Percentiles rank a stretch among this genome's conserved stretches.
Conservation (phyloP, 2,113 vertebrate genomes). For the Megaceryle maxima region DNA sequence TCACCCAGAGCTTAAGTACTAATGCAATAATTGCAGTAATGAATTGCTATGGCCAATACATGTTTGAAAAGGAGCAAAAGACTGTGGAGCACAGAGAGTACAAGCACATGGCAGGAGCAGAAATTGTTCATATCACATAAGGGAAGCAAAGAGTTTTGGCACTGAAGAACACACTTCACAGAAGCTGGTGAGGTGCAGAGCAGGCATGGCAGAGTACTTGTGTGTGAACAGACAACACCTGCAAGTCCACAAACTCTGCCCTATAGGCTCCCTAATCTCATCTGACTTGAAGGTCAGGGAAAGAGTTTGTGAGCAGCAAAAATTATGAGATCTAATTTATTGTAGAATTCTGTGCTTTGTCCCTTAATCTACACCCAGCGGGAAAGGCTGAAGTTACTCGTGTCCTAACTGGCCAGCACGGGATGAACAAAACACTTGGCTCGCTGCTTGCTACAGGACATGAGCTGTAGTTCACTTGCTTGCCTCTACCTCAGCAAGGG, state of each 20-base stretch:
- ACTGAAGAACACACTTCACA: not conserved
- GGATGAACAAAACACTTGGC: not conserved
- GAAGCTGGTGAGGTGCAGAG: not conserved
- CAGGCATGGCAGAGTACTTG: not conserved
- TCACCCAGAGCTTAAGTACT: not conserved
- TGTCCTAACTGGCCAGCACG: not conserved
- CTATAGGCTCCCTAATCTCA: not conserved
- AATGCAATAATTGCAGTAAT: not conserved
- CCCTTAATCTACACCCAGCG: not conserved
- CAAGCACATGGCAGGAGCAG: not conserved
- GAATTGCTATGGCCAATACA: not conserved
- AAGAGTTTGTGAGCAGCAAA: not conserved
- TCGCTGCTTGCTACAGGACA: not conserved
- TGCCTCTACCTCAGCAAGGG: not conserved
- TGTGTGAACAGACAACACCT: not conserved
- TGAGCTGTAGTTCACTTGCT: not conserved
- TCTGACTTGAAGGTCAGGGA: not conserved
- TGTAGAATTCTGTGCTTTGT: not conserved
- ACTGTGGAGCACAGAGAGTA: not conserved
- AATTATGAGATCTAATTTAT: not conserved
- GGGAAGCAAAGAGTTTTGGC: not conserved
- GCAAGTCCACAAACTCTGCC: not conserved
- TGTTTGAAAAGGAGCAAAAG: not conserved
- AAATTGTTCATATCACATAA: not conserved
- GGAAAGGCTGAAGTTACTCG: not conserved